Evolutionary conservation across 2,888 invertebrate genomes (phyloP).

Genomic region (Galerucella calmariensis): DNA sequence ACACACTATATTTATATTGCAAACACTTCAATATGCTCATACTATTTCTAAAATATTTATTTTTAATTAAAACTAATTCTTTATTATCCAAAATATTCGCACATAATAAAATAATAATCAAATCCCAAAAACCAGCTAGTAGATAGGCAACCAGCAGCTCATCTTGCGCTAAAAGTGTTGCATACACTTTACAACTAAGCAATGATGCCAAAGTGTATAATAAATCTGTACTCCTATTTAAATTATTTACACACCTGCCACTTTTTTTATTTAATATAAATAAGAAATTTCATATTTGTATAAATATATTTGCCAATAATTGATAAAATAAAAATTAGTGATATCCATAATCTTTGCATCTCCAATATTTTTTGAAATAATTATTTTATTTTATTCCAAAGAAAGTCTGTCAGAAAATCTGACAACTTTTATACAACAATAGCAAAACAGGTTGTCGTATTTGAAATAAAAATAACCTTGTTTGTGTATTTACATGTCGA

Average conservation of each 20-base stretch:
- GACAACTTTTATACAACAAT: background rate
- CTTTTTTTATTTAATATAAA: background rate
- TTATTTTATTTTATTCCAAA: background rate
- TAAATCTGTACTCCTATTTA: background rate
- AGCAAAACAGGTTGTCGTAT: conserved; percentile 20
- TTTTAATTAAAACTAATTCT: no score
- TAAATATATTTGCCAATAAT: background rate
- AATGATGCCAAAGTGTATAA: background rate
- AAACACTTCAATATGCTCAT: no score
- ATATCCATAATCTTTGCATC: background rate
- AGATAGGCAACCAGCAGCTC: background rate
- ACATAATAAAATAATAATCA: no score
- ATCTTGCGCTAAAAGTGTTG: background rate
- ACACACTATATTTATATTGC: no score
- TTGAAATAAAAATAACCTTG: conserved; percentile 17
- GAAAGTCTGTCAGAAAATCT: background rate
- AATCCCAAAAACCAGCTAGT: background rate
- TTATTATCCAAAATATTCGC: no score
- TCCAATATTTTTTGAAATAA: background rate
- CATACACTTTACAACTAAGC: background rate
- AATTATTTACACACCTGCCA: background rate
- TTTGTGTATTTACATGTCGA: conserved; percentile 9
- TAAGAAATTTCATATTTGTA: background rate
- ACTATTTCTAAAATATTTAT: no score
- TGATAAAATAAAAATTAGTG: background rate